Evolutionary conservation across 2,113 vertebrate species (phyloP).

Genomic region (Porphyrio hochstetteri): DNA sequence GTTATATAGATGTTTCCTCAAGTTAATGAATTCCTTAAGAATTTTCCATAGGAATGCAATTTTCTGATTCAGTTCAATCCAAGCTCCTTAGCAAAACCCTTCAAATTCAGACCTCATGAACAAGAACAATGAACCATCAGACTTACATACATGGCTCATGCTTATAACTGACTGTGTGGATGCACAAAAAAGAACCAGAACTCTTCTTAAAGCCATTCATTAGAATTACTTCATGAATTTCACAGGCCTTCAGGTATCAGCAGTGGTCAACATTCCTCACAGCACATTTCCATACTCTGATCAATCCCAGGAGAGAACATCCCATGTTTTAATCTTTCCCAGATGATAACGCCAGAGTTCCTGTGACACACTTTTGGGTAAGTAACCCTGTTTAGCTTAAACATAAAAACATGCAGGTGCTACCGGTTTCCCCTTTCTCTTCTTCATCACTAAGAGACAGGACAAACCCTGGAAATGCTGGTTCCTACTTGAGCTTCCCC

Average conservation of each 20-base stretch:
- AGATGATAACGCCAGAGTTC: neutral
- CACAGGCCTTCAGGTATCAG: neutral
- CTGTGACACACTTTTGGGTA: neutral
- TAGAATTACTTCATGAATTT: neutral
- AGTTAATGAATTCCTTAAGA: neutral
- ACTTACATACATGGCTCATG: neutral
- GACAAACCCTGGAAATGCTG: neutral
- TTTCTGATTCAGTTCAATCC: neutral
- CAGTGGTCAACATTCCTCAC: neutral
- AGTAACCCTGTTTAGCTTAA: neutral
- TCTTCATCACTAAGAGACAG: neutral
- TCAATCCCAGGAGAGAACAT: neutral
- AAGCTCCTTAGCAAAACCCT: neutral
- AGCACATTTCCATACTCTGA: neutral
- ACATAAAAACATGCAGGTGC: neutral
- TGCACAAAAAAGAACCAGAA: neutral
- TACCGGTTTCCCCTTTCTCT: neutral
- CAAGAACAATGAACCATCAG: neutral
- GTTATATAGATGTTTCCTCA: neutral
- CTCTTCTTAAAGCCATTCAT: neutral
- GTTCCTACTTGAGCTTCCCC: neutral
- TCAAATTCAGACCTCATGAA: neutral
- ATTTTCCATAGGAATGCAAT: neutral
- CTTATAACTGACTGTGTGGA: neutral
- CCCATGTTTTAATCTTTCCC: neutral